A percentile compares a stretch with the other conserved stretches of the same genome.
Evolutionary conservation across 2,797 vertebrate genomes (phyloP).

Genomic region (Poecilia picta): DNA sequence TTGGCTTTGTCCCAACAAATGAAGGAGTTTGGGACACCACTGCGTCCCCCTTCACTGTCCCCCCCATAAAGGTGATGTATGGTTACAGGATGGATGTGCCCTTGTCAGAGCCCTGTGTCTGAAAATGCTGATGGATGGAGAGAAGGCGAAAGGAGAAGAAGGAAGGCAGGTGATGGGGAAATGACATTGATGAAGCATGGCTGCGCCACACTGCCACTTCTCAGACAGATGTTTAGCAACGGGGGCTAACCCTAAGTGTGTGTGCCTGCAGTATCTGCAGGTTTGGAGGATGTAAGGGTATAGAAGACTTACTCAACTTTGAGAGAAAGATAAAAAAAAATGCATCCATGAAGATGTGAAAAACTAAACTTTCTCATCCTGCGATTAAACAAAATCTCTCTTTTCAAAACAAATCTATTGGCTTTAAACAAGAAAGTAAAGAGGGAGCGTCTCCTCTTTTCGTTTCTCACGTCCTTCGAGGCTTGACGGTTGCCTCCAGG

Average conservation of each 20-base stretch:
- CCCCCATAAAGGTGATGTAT: slow-evolving; percentile 77
- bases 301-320: slow-evolving; percentile 24
- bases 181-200: slow-evolving; percentile 78
- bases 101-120: slow-evolving; percentile 80
- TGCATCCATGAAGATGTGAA: neutral
- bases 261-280: slow-evolving; percentile 28
- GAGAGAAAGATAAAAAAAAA: slow-evolving; percentile 6
- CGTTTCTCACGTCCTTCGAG: slow-evolving; percentile 65
- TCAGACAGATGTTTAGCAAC: slow-evolving; percentile 80
- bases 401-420: slow-evolving; percentile 33
- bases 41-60: neutral
- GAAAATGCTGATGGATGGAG: slow-evolving; percentile 80
- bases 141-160: slow-evolving; percentile 66
- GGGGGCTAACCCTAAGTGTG: slow-evolving; percentile 34
- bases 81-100: slow-evolving; percentile 77
- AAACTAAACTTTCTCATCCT: slow-evolving; percentile 13
- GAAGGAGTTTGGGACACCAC: slow-evolving; percentile 76
- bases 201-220: slow-evolving; percentile 53
- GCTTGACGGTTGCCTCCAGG: slow-evolving; percentile 65
- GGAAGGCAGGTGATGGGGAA: slow-evolving; percentile 81
- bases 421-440: slow-evolving; percentile 26
- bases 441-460: slow-evolving; percentile 44
- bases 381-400: neutral
- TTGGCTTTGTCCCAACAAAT: slow-evolving; percentile 71
- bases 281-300: slow-evolving; percentile 35